Percentiles rank a stretch among this genome's conserved stretches.
Conservation (phyloP, 2,888 invertebrate species). For the Netelia melanura region DNA sequence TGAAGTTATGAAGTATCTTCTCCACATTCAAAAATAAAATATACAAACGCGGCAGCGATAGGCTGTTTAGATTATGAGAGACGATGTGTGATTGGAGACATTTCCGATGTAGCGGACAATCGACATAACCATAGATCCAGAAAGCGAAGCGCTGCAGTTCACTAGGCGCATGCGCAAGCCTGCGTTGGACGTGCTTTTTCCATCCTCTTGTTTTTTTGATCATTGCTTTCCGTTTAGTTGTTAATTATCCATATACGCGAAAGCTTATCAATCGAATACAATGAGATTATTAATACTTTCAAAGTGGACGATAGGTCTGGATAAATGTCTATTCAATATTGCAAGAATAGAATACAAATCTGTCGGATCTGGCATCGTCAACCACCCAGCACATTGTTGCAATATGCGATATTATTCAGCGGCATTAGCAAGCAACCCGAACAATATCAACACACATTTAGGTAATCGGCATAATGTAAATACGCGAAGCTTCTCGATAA, state of each 20-base stretch:
- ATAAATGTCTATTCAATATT: constrained; percentile 13
- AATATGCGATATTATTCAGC: neutral
- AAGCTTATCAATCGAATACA: neutral
- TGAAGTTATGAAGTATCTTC: too few species aligned
- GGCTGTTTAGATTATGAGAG: too few species aligned
- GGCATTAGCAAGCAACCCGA: neutral
- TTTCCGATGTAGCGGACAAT: too few species aligned
- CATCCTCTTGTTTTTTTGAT: neutral
- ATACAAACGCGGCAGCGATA: too few species aligned
- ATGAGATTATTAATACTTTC: constrained; percentile 49
- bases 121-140: neutral
- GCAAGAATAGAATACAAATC: constrained; percentile 14
- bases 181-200: neutral
- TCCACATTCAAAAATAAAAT: too few species aligned
- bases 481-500: constrained; percentile 49
- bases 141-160: too few species aligned
- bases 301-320: constrained; percentile 41
- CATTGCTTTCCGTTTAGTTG: neutral
- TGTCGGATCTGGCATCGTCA: neutral
- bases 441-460: neutral
- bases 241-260: neutral
- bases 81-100: too few species aligned
- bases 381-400: neutral
- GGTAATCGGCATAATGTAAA: neutral
- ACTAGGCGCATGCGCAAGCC: too few species aligned